Evolutionary conservation across 2,113 vertebrate species (phyloP).

Genomic region (Chamaetylas fuelleborni): DNA sequence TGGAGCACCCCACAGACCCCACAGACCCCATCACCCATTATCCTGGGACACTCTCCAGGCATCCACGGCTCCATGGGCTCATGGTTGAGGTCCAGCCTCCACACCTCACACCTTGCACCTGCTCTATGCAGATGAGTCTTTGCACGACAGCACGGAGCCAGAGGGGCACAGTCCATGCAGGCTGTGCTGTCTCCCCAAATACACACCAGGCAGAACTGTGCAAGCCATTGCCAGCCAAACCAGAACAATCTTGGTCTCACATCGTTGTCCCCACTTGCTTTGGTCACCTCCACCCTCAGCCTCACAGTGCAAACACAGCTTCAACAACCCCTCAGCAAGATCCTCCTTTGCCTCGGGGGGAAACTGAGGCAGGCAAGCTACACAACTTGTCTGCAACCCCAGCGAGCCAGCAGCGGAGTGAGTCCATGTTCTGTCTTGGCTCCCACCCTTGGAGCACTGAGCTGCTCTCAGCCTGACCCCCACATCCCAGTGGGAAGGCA

Average conservation of each 20-base stretch:
- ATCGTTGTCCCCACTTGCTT: accelerated
- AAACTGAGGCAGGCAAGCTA: background rate
- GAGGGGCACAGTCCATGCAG: background rate
- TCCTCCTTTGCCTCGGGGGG: background rate
- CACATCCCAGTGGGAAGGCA: background rate
- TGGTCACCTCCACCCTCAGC: background rate
- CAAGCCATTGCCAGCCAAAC: background rate
- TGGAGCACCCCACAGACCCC: background rate
- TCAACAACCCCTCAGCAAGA: accelerated
- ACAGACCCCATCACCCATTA: accelerated
- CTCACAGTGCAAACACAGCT: accelerated
- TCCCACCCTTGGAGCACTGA: background rate
- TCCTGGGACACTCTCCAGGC: background rate
- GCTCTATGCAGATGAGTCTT: background rate
- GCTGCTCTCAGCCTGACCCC: background rate
- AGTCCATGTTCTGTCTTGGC: accelerated
- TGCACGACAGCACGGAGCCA: background rate
- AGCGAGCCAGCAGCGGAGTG: accelerated
- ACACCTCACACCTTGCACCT: background rate
- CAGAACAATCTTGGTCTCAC: background rate
- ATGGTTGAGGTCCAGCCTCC: accelerated
- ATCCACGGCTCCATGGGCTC: accelerated
- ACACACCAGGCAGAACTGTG: accelerated
- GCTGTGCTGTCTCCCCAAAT: background rate
- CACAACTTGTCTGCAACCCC: background rate